Base-by-base conservation (phyloP, 2,888 invertebrate genomes). In the Microplitis deprimator region DNA sequence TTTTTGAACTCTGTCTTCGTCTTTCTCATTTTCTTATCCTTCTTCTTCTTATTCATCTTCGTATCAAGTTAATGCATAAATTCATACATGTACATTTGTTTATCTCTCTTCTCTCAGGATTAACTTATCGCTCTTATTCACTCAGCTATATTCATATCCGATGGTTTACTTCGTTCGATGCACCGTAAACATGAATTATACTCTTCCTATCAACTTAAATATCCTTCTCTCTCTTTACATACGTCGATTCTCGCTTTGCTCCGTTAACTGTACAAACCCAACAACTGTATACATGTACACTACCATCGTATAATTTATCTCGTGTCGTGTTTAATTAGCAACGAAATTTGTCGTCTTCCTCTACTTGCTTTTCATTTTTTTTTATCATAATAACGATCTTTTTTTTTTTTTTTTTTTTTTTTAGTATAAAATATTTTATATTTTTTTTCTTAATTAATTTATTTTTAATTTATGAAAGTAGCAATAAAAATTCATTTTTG, bases 231-330 rank as follows among this genome's bases (percentile, higher is more conserved):
- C 38, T 38, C 68, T 59, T 68, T 60, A 69, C 70, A 73, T 60
- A 77, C 65, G 73, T 77, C 65, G 70, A 77, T 73, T 65, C 72
- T 69, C 61, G 71, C 74, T 39, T 74, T 67, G 77, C 74, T 39
- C 77, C 74, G 77, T 77, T 74, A 77, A 74, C 77, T 77, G 68
- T 67, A 71, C 68, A 65, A 77, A 74, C 77, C 41, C 20, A 38
- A 50, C 50, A 50, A 13, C 1, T 50, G 13, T 50, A 50, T 13
- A 50, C 13, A 13, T 50, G 5, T 50, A 50, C 61, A 41, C 29
- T 67, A n/a, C 20, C 29, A 40, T 68, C 69, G 17, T 20, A 8
- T 10, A 8, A n/a, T 68, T 69, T 65, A 65, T 50, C 40, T 41
- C 50, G 50, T 16, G 29, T 17, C 67, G 59, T 50, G 65, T 20